Conservation (phyloP, 2,113 vertebrate species). For the Illadopsis cleaveri region DNA sequence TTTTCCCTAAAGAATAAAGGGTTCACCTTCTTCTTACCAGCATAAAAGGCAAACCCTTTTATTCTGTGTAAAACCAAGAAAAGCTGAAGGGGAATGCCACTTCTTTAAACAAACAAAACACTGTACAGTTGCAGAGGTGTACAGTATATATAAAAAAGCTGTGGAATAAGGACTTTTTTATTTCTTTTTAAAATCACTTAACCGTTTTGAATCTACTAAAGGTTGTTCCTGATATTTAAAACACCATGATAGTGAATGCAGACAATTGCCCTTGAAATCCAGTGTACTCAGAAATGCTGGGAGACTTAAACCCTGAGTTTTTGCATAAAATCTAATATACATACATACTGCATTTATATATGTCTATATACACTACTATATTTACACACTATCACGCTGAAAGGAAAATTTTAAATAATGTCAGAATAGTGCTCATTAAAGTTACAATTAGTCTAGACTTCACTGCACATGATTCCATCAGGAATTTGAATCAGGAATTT, state of each 20-base stretch:
- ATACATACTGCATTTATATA: background rate
- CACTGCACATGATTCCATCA: background rate
- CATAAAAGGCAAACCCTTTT: background rate
- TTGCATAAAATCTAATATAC: background rate
- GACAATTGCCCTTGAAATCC: background rate
- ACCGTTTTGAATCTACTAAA: background rate
- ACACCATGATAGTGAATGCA: background rate
- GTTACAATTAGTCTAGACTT: background rate
- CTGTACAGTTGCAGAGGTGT: background rate
- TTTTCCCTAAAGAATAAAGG: background rate
- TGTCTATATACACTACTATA: background rate
- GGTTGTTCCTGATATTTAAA: background rate
- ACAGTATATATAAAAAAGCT: background rate
- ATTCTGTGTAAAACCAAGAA: background rate
- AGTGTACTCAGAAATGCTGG: background rate
- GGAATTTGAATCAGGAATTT: background rate
- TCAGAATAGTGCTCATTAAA: background rate
- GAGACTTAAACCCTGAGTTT: background rate
- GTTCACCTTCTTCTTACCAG: background rate
- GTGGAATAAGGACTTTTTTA: background rate
- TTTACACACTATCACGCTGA: background rate
- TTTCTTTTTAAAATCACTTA: background rate
- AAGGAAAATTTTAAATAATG: background rate
- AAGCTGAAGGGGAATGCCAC: background rate
- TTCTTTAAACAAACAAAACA: background rate